phyloP scores from a whole-genome alignment of 1,140 invertebrate species.

The Aphelenchoides besseyi region DNA sequence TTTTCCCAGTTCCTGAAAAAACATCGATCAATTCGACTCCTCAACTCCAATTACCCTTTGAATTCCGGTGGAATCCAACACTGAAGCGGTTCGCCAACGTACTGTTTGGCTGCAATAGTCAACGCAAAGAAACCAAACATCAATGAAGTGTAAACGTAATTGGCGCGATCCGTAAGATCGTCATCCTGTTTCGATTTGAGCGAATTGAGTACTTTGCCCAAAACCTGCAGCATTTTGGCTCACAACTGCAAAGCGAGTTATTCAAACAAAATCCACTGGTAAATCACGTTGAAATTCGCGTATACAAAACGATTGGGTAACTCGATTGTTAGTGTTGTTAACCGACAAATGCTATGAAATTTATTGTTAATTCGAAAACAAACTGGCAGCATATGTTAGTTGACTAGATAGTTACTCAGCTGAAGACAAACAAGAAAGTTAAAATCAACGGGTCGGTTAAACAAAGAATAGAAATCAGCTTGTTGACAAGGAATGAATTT shows the following conservation, averaged over 20 bases:
- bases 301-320: neutral
- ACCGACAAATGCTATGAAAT: neutral
- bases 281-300: neutral
- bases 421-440: neutral
- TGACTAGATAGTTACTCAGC: neutral
- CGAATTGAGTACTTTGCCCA: neutral
- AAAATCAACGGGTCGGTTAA: too few species aligned
- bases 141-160: conserved; percentile 38
- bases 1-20: conserved; percentile 25
- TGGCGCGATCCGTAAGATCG: conserved; percentile 38
- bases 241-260: neutral
- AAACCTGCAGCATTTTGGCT: neutral
- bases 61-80: conserved; percentile 47
- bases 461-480: too few species aligned
- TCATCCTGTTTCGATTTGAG: conserved; percentile 32
- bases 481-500: too few species aligned
- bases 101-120: conserved; percentile 38
- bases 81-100: conserved; percentile 45
- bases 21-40: neutral
- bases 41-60: conserved; percentile 1
- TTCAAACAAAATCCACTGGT: neutral
- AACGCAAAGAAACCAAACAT: conserved; percentile 35
- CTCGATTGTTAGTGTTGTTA: neutral
- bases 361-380: neutral
- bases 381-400: neutral